Base-by-base conservation (phyloP, 2,888 invertebrate genomes). In the Chloroclysta siterata region DNA sequence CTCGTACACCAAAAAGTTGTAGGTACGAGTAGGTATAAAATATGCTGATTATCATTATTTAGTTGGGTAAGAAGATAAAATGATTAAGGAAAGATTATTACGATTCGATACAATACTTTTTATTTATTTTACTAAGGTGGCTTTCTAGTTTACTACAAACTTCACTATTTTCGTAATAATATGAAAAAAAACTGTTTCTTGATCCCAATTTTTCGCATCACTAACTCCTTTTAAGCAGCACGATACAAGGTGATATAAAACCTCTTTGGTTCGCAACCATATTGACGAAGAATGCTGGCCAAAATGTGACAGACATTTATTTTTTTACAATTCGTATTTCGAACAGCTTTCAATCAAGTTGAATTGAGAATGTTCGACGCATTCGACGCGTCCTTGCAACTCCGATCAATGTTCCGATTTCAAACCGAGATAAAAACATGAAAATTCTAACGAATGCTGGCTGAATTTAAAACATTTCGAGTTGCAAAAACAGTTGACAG, bases 281-380 rank as follows among this genome's bases (percentile, higher is more conserved):
- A 77, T 72, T 73, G 61, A 64, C 71, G 65, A 72, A 69, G 73
- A 74, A 75, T 73, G 73, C 73, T 76, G 76, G 74, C 73, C 72
- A 69, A 77, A 81, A 79, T 75, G 80, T 76, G 72, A 78, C 78
- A 74, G 75, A 75, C 71, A 71, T 78, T 79, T 72, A 59, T 65
- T 74, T 77, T 56, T 79, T 80, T 77, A 71, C 68, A 71, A 69
- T 78, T 81, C 71, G 63, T 65, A 76, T 74, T 77, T 75, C 76
- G 72, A 77, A 77, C 78, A 77, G 76, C 80, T 76, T 78, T 83
- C 84, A 81, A 83, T 84, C 82, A 83, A 79, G 76, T 77, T 70
- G 73, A 75, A 73, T 72, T 75, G 77, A 72, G 75, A 80, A 79
- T 57, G 66, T 65, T 66, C 66, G 69, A 66, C 66, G 65, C 61